Evolutionary conservation across 2,888 invertebrate genomes (phyloP), one percentile per base, ranked within the genome.

Genomic region (Tanaodytes sp.): DNA sequence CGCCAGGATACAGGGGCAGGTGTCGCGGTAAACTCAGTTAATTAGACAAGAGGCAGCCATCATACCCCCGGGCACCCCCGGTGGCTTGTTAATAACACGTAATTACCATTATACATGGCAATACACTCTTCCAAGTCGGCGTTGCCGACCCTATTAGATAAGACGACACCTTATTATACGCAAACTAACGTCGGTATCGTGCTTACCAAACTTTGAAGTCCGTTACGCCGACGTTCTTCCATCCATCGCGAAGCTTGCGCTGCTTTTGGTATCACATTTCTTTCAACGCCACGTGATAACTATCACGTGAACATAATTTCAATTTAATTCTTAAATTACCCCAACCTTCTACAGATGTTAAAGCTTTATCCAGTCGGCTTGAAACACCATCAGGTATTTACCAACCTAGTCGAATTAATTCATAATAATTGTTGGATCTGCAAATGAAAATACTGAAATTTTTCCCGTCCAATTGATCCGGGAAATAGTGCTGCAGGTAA

Each of bases 1-100:
- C 78, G 80, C 77, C 74, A 76, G 77, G 80, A 82, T 82, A 80
- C 79, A 77, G 77, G 84, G 81, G 82, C 83, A 84, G 84, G 84
- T 84, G 84, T 84, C 84, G 84, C 83, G 82, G 84, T 85, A 85
- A 85, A 84, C 83, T 84, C 84, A 80, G 84, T 85, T 85, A 84
- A 85, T 85, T 84, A 85, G 84, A 85, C 84, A 84, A 84, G 84
- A 84, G 82, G 80, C 82, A 84, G 83, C 82, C 83, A 80, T 82
- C 84, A 71, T 69, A 67, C 72, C 65, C 71, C 72, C 75, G 67
- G 62, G 74, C 78, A 75, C 77, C 76, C 77, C 78, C 77, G 74
- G 77, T 82, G 82, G 84, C 84, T 85, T 85, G 84, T 85, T 85
- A 85, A 85, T 84, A 85, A 84, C 84, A 83, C 84, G 82, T 84